Percentiles rank a stretch among this genome's conserved stretches.
These are phyloP conservation scores for Papilio polyxenes DNA, from an alignment of 1,140 invertebrate species.

Conservation along the genomic window DNA sequence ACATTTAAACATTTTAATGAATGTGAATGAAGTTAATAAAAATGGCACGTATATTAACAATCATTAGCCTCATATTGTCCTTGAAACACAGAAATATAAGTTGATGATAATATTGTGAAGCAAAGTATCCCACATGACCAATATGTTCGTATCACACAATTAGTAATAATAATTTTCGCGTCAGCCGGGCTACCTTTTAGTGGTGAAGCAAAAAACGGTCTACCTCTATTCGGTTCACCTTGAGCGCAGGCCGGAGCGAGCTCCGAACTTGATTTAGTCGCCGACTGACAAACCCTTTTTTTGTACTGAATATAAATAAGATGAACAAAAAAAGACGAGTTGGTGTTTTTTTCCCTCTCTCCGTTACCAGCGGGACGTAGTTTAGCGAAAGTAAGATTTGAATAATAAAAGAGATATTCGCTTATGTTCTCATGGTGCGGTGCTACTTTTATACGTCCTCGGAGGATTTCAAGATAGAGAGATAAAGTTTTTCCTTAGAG, in stretches of 20 bases:
- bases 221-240: conserved; percentile 69
- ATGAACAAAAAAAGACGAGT: conserved; percentile 75
- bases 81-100: not conserved
- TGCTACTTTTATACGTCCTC: conserved; percentile 57
- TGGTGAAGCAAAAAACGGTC: conserved; percentile 60
- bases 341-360: conserved; percentile 63
- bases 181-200: conserved; percentile 59
- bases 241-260: conserved; percentile 66
- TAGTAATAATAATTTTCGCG: conserved; percentile 46
- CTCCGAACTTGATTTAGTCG: conserved; percentile 76
- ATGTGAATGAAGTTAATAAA: not conserved
- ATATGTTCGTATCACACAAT: not conserved
- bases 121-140: not conserved
- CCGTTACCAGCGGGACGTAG: conserved; percentile 63
- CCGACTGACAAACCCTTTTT: conserved; percentile 78
- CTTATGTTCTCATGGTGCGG: conserved; percentile 62
- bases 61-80: too few species aligned
- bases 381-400: conserved; percentile 76
- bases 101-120: not conserved
- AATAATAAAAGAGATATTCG: conserved; percentile 74
- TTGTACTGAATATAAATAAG: conserved; percentile 79
- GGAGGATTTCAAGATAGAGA: conserved; percentile 33
- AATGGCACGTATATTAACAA: too few species aligned
- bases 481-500: conserved; percentile 44
- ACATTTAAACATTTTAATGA: not conserved